Conservation (phyloP, 2,888 invertebrate species). For the Clusia tigrina region DNA sequence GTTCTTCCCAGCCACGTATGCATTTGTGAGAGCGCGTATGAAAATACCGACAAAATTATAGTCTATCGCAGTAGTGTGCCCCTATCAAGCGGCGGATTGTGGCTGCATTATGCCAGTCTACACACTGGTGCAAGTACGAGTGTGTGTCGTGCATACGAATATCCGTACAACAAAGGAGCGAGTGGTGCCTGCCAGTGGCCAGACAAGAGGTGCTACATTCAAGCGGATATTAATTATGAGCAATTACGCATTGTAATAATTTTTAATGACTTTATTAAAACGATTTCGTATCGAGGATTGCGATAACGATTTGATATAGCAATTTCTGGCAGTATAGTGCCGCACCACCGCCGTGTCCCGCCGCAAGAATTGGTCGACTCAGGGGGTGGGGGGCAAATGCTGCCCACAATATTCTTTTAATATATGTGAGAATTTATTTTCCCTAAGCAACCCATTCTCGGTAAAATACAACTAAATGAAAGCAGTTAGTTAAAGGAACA, state of each 20-base stretch:
- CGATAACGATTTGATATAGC: not conserved
- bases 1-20: too few relatives aligned
- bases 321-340: not conserved
- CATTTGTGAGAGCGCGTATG: too few relatives aligned
- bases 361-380: too few relatives aligned
- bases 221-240: constrained; percentile 48
- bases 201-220: not conserved
- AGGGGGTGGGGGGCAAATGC: too few relatives aligned
- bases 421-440: not conserved
- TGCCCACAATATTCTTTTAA: not conserved
- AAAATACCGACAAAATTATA: not conserved
- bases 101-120: too few relatives aligned
- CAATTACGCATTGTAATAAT: constrained; percentile 55
- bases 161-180: not conserved
- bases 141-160: not conserved
- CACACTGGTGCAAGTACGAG: not conserved
- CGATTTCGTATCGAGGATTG: constrained; percentile 1
- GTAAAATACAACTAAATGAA: too few relatives aligned
- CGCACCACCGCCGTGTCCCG: too few relatives aligned
- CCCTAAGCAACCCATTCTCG: too few relatives aligned
- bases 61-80: too few relatives aligned
- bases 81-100: too few relatives aligned
- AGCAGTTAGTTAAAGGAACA: too few relatives aligned
- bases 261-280: constrained; percentile 51
- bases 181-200: not conserved